Evolutionary conservation across 2,888 invertebrate genomes (phyloP).

Genomic region (Hypomecis atomaria): DNA sequence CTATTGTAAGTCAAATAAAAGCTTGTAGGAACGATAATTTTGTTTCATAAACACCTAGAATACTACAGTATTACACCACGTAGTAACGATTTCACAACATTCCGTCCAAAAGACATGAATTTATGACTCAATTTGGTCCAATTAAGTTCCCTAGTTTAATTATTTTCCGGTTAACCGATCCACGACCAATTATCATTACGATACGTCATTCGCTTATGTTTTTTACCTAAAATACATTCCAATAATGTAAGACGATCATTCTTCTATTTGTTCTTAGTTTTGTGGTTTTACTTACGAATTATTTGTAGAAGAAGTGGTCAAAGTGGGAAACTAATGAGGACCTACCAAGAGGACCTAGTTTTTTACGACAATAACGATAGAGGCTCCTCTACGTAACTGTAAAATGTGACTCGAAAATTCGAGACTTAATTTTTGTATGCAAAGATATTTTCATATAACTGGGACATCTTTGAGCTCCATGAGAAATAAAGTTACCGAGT

Average conservation of each 20-base stretch:
- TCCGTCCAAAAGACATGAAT: slow-evolving; percentile 21
- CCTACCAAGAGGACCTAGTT: too few species aligned
- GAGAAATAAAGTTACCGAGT: slow-evolving; percentile 1
- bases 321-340: too few species aligned
- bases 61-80: too few species aligned
- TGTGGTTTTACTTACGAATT: too few species aligned
- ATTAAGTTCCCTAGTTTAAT: slow-evolving; percentile 15
- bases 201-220: neutral
- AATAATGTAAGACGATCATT: neutral
- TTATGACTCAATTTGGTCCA: slow-evolving; percentile 6
- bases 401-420: neutral
- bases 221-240: slow-evolving; percentile 2
- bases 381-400: neutral
- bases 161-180: slow-evolving; percentile 36
- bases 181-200: slow-evolving; percentile 47
- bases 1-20: too few species aligned
- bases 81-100: neutral
- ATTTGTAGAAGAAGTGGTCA: too few species aligned
- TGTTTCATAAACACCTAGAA: too few species aligned
- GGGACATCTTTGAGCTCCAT: too few species aligned
- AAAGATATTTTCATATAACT: too few species aligned
- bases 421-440: too few species aligned
- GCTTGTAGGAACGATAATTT: too few species aligned
- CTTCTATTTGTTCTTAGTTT: neutral
- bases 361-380: neutral